A percentile compares a stretch with the other conserved stretches of the same genome.
Conservation (phyloP, 1,140 invertebrate species). For the Fopius arisanus region DNA sequence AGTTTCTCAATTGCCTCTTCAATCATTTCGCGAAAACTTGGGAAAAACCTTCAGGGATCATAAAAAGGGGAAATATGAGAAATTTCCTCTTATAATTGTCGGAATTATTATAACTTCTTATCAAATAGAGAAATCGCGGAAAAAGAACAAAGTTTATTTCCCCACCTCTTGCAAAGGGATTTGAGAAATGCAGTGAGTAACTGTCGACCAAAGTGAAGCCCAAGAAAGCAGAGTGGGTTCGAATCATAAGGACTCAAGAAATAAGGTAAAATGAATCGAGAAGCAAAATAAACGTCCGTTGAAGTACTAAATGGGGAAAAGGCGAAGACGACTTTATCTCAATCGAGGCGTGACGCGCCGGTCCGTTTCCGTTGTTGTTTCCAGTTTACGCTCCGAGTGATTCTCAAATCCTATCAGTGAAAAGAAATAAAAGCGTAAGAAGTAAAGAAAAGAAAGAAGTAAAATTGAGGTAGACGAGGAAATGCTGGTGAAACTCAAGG, state of each 20-base stretch:
- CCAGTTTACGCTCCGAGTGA: conserved; percentile 59
- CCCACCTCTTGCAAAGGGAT: not conserved
- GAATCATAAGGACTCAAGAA: conserved; percentile 5
- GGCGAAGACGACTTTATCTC: conserved; percentile 52
- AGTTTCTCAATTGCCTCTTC: too few relatives aligned
- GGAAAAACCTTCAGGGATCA: too few relatives aligned
- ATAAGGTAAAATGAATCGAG: conserved; percentile 42
- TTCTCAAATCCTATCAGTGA: conserved; percentile 60
- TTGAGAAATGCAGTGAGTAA: not conserved
- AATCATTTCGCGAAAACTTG: too few relatives aligned
- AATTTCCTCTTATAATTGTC: too few relatives aligned
- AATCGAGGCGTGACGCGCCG: conserved; percentile 58
- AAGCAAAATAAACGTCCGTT: conserved; percentile 56
- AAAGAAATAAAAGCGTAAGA: conserved; percentile 33
- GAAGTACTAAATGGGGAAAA: conserved; percentile 34
- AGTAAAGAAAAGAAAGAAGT: conserved; percentile 6
- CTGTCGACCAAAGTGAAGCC: not conserved
- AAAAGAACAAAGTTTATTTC: too few relatives aligned
- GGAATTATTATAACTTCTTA: too few relatives aligned
- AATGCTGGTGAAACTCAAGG: not conserved
- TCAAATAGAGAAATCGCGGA: too few relatives aligned
- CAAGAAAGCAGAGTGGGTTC: not conserved
- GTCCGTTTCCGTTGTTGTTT: conserved; percentile 61
- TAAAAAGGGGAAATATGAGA: too few relatives aligned
- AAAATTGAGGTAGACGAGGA: not conserved